A percentile compares a stretch with the other conserved stretches of the same genome.
Conservation (phyloP, 2,113 vertebrate genomes). For the Myiozetetes cayanensis region DNA sequence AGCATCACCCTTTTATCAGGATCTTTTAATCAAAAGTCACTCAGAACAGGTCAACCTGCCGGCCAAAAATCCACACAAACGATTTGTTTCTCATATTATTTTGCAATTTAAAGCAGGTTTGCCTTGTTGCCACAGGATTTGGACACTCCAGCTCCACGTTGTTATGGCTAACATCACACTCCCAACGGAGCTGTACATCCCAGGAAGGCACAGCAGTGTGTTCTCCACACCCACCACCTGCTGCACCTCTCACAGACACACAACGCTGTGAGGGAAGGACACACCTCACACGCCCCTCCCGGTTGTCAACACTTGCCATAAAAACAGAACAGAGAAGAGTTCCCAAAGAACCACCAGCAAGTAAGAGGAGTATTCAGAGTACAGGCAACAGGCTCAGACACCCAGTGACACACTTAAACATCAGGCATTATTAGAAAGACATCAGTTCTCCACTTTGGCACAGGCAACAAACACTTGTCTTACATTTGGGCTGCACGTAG, state of each 20-base stretch:
- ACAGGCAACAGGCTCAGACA: background rate
- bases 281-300: background rate
- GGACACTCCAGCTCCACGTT: background rate
- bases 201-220: background rate
- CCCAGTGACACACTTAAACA: background rate
- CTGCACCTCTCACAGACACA: background rate
- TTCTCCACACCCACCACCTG: background rate
- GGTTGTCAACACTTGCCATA: background rate
- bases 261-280: background rate
- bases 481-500: constrained; percentile 90
- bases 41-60: background rate
- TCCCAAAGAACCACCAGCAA: background rate
- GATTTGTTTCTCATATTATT: background rate
- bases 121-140: background rate
- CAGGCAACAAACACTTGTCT: constrained; percentile 43
- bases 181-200: background rate
- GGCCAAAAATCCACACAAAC: background rate
- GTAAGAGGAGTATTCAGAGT: background rate
- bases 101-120: background rate
- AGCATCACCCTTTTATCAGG: background rate
- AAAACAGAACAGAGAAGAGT: background rate
- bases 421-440: background rate
- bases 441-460: background rate
- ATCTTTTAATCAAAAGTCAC: background rate
- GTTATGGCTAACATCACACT: background rate